phyloP scores from a whole-genome alignment of 2,888 invertebrate genomes.

The Cenopis cana region DNA sequence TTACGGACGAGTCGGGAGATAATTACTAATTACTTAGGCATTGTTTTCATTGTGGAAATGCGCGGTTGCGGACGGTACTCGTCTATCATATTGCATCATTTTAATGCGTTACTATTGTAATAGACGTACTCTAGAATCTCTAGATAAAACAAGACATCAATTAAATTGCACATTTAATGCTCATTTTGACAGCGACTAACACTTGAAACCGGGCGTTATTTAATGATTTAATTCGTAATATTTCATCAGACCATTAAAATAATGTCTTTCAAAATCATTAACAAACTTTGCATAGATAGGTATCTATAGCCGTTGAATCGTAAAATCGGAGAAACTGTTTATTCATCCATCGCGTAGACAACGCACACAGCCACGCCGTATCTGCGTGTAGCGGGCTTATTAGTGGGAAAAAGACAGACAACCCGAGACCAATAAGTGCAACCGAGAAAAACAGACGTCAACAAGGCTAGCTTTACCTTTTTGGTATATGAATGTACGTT shows the following conservation, averaged over 20 bases:
- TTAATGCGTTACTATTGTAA: background rate
- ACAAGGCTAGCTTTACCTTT: slow-evolving; percentile 82
- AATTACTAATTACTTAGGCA: slow-evolving; percentile 50
- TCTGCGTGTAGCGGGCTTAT: slow-evolving; percentile 63
- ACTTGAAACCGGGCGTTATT: slow-evolving; percentile 19
- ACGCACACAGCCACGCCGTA: slow-evolving; percentile 54
- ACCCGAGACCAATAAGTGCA: slow-evolving; percentile 61
- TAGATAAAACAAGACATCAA: slow-evolving; percentile 4
- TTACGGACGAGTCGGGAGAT: slow-evolving; percentile 54
- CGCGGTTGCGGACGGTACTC: background rate
- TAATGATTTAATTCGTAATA: slow-evolving; percentile 45
- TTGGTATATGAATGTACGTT: slow-evolving; percentile 81
- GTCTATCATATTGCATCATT: background rate
- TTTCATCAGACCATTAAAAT: slow-evolving; percentile 58
- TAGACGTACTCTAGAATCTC: slow-evolving; percentile 3
- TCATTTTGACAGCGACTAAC: slow-evolving; percentile 16
- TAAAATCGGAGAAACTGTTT: slow-evolving; percentile 84
- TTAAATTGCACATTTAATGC: slow-evolving; percentile 11
- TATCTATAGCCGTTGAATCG: slow-evolving; percentile 80
- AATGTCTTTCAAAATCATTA: slow-evolving; percentile 70
- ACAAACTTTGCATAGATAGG: slow-evolving; percentile 79
- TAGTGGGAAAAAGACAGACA: slow-evolving; percentile 75
- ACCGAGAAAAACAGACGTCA: slow-evolving; percentile 71
- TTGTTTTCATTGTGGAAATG: slow-evolving; percentile 43
- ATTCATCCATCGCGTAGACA: slow-evolving; percentile 71